Evolutionary conservation across 2,113 vertebrate genomes (phyloP), one percentile per base, ranked within the genome.

Genomic region (Oryzias melastigma): DNA sequence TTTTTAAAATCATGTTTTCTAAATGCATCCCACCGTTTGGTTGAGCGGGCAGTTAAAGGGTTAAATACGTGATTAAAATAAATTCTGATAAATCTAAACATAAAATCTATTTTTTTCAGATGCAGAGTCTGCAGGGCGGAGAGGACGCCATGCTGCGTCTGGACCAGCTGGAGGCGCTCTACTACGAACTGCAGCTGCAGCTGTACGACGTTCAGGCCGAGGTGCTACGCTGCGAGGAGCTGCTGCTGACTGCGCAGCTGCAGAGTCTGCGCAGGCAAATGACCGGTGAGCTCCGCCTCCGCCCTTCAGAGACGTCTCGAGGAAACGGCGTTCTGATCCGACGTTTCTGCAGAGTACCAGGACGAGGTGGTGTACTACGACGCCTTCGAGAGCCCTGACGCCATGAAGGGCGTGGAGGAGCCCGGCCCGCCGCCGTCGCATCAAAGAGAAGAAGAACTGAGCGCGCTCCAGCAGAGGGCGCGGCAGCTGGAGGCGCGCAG

Each of bases 351-450:
- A 93, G 92, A 92, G 82, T 77, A 75, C 20, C 92, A 92, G 92
- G 95, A 99, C 51, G 96, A 98, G 86, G 96, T 98, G 52, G 95
- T 98, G 0, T 99, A 99, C 80, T 98, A 98, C 18, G 97, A 99
- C 63, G 94, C 97, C 50, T 97, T 94, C 0, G 97, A 99, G 90
- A 98, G 94, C 83, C 95, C 97, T 53, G 97, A 99, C 64, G 97
- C 97, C 75, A 96, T 98, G 95, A 93, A 91, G 78, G 93, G 91
- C 58, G 92, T 90, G 7, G 95, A 96, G 14, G 93, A 94, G 53
- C 70, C 84, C 15, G 77, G 79, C 0, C 55, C 85, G 0, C 91
- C 93, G 14, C 68, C 90, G 7, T 86, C 91, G 1, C 90, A 94
- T 27, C 94, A 94, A 62, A 91, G 91, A 76, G 95, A 85, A 0